These are phyloP conservation scores for Trichacis sp. DNA, from an alignment of 2,888 invertebrate genomes.

Conservation along the genomic window DNA sequence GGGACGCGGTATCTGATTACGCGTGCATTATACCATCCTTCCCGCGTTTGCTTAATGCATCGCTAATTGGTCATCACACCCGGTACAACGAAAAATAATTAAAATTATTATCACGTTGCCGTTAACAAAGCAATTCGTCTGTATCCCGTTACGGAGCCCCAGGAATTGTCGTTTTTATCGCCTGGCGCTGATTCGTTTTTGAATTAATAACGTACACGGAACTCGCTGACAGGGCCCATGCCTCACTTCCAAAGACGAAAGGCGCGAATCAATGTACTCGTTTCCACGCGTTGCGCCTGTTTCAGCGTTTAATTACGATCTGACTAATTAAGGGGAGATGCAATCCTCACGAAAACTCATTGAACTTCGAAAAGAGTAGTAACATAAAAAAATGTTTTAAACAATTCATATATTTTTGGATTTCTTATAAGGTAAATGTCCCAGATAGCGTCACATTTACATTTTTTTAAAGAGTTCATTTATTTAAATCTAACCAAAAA, in stretches of 20 bases:
- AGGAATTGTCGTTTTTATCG: not conserved
- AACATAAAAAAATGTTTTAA: too few relatives aligned
- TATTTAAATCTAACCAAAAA: too few relatives aligned
- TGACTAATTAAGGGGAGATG: not conserved
- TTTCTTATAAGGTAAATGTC: too few relatives aligned
- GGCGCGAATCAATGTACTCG: not conserved
- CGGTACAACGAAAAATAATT: not conserved
- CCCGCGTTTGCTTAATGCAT: not conserved
- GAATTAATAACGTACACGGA: slow-evolving; percentile 5
- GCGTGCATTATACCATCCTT: not conserved
- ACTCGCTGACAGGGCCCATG: not conserved
- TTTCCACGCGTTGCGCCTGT: not conserved
- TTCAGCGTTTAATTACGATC: not conserved
- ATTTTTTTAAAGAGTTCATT: too few relatives aligned
- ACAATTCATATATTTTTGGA: too few relatives aligned
- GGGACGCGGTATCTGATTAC: not conserved
- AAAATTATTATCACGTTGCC: slow-evolving; percentile 7
- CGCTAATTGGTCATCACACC: slow-evolving; percentile 5
- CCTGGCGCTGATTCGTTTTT: not conserved
- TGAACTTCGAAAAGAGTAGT: too few relatives aligned
- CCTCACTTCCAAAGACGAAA: slow-evolving; percentile 3
- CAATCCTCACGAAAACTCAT: too few relatives aligned
- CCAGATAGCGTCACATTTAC: too few relatives aligned
- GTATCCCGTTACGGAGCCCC: not conserved
- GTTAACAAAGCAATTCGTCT: slow-evolving; percentile 9